Base-by-base conservation (phyloP, 2,797 vertebrate species). In the Periophthalmus magnuspinnatus region DNA sequence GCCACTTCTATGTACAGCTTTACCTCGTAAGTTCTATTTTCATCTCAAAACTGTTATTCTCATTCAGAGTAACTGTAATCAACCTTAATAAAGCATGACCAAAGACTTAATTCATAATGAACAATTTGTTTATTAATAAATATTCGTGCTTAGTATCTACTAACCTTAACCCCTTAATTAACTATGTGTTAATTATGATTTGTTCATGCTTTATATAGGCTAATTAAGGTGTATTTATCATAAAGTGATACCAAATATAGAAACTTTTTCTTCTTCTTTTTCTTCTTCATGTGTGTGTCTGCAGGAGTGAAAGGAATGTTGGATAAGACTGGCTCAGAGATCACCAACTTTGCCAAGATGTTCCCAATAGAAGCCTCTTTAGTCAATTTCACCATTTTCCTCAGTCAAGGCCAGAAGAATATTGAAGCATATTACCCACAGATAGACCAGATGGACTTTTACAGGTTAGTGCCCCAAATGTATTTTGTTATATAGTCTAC, bases 391-490 rank as follows among this genome's bases (percentile, higher is more conserved):
- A 93, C 86, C 0, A 16, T 70, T 62, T 94, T 94, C 80, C 88
- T 99, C 58, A 93, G 81, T n/a, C 45, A 94, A 14, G 78, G 86
- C 22, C 94, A 98, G 84, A 88, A 86, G 5, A 89, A 91, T 0
- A 83, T 98, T 17, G 92, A 95, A 68, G 78, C 88, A 0, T 90
- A 86, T 82, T 95, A 96, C 75, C 94, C 95, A 2, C 65, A 92
- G 72, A 74, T 97, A 5, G 96, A 98, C 79, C 94, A 96, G 56
- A 92, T 96, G 0, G 96, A 98, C 80, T 96, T 96, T 69, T 97
- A 98, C 91, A 95, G 97, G 98, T 98, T 58, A 68, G 88, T 77
- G 6, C 21, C 16, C 13, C 9, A 2, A 21, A 22, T 54, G 16
- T 54, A 54, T 57, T 28, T 28, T 16, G 11, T 5, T 24, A 34